Percentiles rank a stretch among this genome's conserved stretches.
Evolutionary conservation across 2,888 invertebrate species (phyloP).

Genomic region (Tachina lurida): DNA sequence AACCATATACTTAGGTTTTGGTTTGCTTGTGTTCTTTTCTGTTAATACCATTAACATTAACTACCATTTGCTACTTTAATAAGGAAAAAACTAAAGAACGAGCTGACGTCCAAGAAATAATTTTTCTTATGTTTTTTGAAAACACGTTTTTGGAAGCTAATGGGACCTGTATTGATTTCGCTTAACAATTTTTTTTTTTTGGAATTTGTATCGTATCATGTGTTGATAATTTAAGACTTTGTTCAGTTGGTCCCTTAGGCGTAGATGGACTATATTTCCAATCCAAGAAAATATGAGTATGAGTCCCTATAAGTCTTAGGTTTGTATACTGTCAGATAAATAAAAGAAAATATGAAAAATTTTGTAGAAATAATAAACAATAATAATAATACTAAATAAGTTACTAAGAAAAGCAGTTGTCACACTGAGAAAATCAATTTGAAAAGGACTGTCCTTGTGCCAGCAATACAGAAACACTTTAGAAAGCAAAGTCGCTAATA

Average conservation of each 20-base stretch:
- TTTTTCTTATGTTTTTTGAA: conserved; percentile 21
- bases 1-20: conserved; percentile 36
- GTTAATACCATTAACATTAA: conserved; percentile 58
- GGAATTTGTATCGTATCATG: conserved; percentile 59
- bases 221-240: conserved; percentile 25
- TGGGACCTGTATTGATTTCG: conserved; percentile 36
- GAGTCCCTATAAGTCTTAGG: too few relatives aligned
- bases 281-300: not conserved
- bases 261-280: not conserved
- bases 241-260: conserved; percentile 12
- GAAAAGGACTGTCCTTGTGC: too few relatives aligned
- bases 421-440: too few relatives aligned
- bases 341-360: too few relatives aligned
- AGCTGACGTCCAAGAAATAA: conserved; percentile 44
- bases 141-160: conserved; percentile 20
- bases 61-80: conserved; percentile 59
- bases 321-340: too few relatives aligned
- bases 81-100: conserved; percentile 8
- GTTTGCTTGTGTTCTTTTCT: conserved; percentile 7
- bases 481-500: too few relatives aligned
- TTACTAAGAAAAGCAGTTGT: too few relatives aligned
- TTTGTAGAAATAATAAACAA: too few relatives aligned
- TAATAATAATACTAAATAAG: too few relatives aligned
- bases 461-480: too few relatives aligned
- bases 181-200: conserved; percentile 41